phyloP scores from a whole-genome alignment of 2,888 invertebrate genomes.

The Zaprionus lineosus region DNA sequence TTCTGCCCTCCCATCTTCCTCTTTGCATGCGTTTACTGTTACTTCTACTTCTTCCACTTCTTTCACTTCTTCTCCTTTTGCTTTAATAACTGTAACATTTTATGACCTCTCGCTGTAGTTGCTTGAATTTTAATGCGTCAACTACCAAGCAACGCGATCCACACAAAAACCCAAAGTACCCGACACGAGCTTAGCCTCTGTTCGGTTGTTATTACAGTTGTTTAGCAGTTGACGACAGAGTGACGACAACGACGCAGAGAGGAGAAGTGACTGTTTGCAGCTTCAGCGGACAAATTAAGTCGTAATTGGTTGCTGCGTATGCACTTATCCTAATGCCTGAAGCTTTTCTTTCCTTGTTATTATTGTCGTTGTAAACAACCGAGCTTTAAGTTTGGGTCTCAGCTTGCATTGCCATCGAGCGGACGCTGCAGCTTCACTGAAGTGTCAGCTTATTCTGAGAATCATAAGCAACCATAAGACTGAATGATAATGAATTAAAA shows the following conservation, averaged over 20 bases:
- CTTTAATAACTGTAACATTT: slow-evolving; percentile 58
- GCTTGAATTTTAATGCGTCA: slow-evolving; percentile 63
- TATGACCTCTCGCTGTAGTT: slow-evolving; percentile 67
- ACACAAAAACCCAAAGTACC: slow-evolving; percentile 4
- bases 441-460: too few species aligned
- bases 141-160: slow-evolving; percentile 54
- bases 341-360: background rate
- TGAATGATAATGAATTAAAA: too few species aligned
- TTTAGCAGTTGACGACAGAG: slow-evolving; percentile 20
- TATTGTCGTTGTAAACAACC: slow-evolving; percentile 7
- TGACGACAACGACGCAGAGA: background rate
- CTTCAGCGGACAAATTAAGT: background rate
- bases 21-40: too few species aligned
- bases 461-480: too few species aligned
- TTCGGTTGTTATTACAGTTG: slow-evolving; percentile 52
- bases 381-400: background rate
- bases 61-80: slow-evolving; percentile 6
- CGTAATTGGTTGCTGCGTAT: slow-evolving; percentile 34
- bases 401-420: too few species aligned
- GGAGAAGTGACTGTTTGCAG: background rate
- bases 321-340: slow-evolving; percentile 24
- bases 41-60: background rate
- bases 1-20: too few species aligned
- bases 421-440: too few species aligned
- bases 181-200: slow-evolving; percentile 17